Percentiles rank a stretch among this genome's conserved stretches.
Conservation (phyloP, 2,113 vertebrate species). For the Clupea harengus region DNA sequence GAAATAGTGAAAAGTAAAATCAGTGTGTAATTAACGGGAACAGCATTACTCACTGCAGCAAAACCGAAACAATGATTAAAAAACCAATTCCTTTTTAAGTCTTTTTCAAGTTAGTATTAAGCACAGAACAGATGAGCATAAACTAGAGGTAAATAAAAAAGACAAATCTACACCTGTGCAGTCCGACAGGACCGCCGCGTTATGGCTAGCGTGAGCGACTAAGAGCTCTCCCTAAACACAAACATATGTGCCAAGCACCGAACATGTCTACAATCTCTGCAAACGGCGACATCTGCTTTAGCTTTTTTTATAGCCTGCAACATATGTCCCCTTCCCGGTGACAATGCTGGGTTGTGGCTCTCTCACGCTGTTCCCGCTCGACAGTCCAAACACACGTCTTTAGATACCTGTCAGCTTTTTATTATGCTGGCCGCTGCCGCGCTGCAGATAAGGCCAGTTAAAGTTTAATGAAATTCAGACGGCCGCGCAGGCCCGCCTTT, state of each 20-base stretch:
- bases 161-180: constrained; percentile 11
- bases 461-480: constrained; percentile 77
- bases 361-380: constrained; percentile 60
- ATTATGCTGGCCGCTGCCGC: constrained; percentile 70
- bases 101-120: background rate
- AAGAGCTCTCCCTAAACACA: constrained; percentile 32
- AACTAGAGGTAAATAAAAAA: background rate
- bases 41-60: background rate
- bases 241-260: constrained; percentile 58
- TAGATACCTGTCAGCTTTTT: constrained; percentile 71
- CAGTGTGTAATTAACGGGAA: background rate
- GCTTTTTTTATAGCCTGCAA: constrained; percentile 70
- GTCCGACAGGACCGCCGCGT: constrained; percentile 10
- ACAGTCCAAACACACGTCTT: constrained; percentile 71
- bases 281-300: constrained; percentile 71
- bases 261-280: constrained; percentile 61
- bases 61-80: background rate
- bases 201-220: constrained; percentile 19
- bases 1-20: background rate
- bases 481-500: constrained; percentile 72
- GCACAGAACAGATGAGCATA: background rate
- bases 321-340: constrained; percentile 67
- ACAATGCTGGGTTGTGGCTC: constrained; percentile 66
- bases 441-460: constrained; percentile 71
- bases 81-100: background rate